Base-by-base conservation (phyloP, 2,888 invertebrate genomes). In the Leptinotarsa haldemani region DNA sequence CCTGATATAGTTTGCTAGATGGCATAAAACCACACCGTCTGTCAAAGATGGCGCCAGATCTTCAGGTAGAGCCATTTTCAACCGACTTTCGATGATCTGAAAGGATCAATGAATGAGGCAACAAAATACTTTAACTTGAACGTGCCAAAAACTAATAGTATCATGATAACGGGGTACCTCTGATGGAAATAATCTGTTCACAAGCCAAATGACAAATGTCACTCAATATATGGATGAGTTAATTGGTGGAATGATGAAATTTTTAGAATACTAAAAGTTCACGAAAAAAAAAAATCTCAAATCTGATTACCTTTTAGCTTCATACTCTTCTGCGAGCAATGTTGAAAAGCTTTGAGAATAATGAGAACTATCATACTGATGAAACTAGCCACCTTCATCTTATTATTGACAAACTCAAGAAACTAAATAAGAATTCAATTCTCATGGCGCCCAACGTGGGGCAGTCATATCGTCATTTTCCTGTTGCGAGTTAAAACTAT, bases 21-120 rank as follows among this genome's bases (percentile, higher is more conserved):
- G 97, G 86, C 98, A 98, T 76, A 98, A 89, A 78, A 98, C 95
- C 70, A 98, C 97, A 22, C 98, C 97, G 88, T 98, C 97, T 46
- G 94, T 92, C 81, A 98, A 88, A 64, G 95, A 94, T 52, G 95
- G 92, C 65, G 95, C 93, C 82, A 98, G 89, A 85, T 96, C 95
- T 83, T 93, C 93, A 0, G 97, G 97, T 71, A 98, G 89, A 3
- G 94, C 92, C 93, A 97, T 95, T 89, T 97, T 97, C 83, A 98
- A 90, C 69, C 96, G 91, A 16, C 92, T 91, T 89, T 97, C 97
- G 83, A 98, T 95, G 82, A 95, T 95, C 97, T 97, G 85, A 1
- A 85, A 83, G n/a, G n/a, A 50, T 7, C 15, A 50, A 9, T 40
- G 2, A 40, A 40, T 9, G 40, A 40, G 40, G 40, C 50, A 50